Base-by-base conservation (phyloP, 2,888 invertebrate genomes). In the Coelopa pilipes region DNA sequence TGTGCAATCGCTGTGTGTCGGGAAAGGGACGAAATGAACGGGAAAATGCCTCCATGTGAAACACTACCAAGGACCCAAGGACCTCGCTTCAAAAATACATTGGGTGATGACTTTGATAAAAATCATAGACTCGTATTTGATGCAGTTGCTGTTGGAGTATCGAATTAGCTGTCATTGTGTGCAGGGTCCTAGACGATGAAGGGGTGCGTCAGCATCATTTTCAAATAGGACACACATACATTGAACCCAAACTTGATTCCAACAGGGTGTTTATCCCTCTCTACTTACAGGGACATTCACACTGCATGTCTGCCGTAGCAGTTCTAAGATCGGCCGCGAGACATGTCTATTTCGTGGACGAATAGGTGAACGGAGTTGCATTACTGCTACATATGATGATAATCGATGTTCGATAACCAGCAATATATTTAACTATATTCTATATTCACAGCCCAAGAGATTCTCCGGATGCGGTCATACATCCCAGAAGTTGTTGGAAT, bases 101-200 rank as follows among this genome's bases (percentile, higher is more conserved):
- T 73, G 73, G 73, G 73, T 73, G 73, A 73, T 73, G 73, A 72
- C 73, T 66, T 66, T 68, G 62, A 67, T 67, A 68, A 68, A 73
- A 71, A 73, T 68, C 67, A 67, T 24, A 60, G 68, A 60, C 21
- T 63, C 53, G 19, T 45, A 66, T 73, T n/a, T n/a, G n/a, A n/a
- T n/a, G n/a, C n/a, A n/a, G n/a, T n/a, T 73, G 60, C 53, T 49
- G 73, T 50, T 13, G 17, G 50, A 63, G 46, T 71, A 46, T 53
- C 66, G 34, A 24, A 45, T 34, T 57, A 34, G 59, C 55, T 55
- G 57, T 57, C 47, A 63, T 57, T 24, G 46, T 57, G 57, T 66
- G 47, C 66, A 65, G 34, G 34, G 57, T 73, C 73, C 69, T 24
- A 21, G 62, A 57, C 65, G 10, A 73, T 73, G 70, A 73, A 73